Evolutionary conservation across 1,140 invertebrate species (phyloP), one percentile per base, ranked within the genome.

Genomic region (Sminthurides bifidus): DNA sequence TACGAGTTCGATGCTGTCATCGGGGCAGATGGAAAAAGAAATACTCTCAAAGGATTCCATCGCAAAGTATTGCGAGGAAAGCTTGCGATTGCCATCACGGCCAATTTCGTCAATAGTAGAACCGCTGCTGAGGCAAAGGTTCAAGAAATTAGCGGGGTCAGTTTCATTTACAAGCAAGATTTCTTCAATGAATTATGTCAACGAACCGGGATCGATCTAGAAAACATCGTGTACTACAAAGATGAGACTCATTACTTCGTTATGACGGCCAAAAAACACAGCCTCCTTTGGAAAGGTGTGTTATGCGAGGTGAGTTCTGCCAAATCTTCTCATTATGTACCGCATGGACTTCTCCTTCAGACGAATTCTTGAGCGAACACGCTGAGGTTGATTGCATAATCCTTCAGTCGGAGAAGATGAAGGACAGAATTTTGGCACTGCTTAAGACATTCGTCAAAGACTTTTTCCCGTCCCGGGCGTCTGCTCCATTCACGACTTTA

Each of bases 161-260:
- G 74, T 21, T 76, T 46, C 57, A 77, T 78, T 27, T 78, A 75
- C 66, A 74, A 77, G 57, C 77, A 77, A 63, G 71, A 76, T 58
- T 77, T 77, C 66, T 72, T 72, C 58, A 65, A 69, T 29, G 71
- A 76, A 46, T 64, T 79, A 50, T 69, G 72, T 48, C 68, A 71
- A 44, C 67, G 71, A 40, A 77, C 72, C 12, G 71, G 72, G n/a
- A 77, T 79, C 38, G 75, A 79, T 60, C 65, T 79, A 40, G 78
- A 79, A 65, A 79, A 79, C 58, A 77, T 80, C 57, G 77, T 79
- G 10, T 79, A 79, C 64, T 80, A 79, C 66, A 62, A 61, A 37
- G 56, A 61, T 51, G 60, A 65, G 41, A 64, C 62, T 12, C 77
- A 80, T 66, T 79, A 79, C 62, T 79, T 80, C 71, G 77, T 79